Conservation (phyloP, 1,140 invertebrate species). For the Eumeta japonica region DNA sequence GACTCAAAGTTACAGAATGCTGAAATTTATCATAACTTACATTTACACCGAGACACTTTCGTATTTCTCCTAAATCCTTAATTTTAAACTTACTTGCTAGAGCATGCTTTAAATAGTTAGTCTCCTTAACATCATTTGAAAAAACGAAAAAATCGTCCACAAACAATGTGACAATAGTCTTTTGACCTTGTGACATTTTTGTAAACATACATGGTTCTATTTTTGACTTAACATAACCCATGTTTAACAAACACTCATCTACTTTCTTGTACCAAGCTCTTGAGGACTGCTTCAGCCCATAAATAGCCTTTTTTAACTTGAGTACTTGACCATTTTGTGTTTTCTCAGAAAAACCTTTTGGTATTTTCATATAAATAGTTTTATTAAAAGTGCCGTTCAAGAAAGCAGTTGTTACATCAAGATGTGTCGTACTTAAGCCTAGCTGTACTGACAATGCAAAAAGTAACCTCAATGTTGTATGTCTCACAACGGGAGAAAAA, state of each 20-base stretch:
- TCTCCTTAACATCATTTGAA: constrained; percentile 14
- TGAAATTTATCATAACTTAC: constrained; percentile 5
- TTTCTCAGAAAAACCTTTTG: too few species aligned
- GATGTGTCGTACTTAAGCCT: too few species aligned
- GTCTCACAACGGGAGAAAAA: not conserved
- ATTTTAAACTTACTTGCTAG: constrained; percentile 16
- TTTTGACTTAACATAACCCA: constrained; percentile 15
- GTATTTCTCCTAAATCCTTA: too few species aligned
- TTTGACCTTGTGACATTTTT: constrained; percentile 13
- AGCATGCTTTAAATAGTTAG: constrained; percentile 10
- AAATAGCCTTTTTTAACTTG: constrained; percentile 27
- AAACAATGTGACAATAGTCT: constrained; percentile 19
- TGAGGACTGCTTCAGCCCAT: constrained; percentile 31
- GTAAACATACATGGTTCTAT: constrained; percentile 20
- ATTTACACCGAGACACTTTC: constrained; percentile 19
- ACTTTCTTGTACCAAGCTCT: constrained; percentile 22
- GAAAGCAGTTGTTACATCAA: too few species aligned
- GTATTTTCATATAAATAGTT: not conserved
- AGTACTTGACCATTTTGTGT: not conserved
- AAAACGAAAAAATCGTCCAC: constrained; percentile 31
- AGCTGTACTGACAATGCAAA: too few species aligned
- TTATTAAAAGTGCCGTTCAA: not conserved
- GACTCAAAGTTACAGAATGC: constrained; percentile 8
- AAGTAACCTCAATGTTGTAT: not conserved
- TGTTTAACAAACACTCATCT: constrained; percentile 12